Base-by-base conservation (phyloP, 1,140 invertebrate genomes). In the Mesaphorura yosii region DNA sequence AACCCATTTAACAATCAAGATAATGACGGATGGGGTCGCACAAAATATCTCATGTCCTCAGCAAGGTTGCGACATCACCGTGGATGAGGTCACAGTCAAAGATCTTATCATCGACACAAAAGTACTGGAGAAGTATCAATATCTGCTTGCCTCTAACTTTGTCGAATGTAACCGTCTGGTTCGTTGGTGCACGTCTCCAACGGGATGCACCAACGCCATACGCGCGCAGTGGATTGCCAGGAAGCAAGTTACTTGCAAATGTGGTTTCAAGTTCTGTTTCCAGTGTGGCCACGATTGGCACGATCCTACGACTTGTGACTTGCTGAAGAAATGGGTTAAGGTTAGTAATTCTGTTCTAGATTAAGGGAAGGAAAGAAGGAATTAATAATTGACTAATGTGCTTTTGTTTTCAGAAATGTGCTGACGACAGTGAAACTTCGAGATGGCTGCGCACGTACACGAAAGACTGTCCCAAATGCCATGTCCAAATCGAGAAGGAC, bases 151-250 rank as follows among this genome's bases (percentile, higher is more conserved):
- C 4, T 51, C 39, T 42, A 52, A 15, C 19, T 51, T 54, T 53
- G 20, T 60, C n/a, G 64, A 94, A 86, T 96, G 90, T 69, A 98
- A 98, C 74, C 79, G 89, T 59, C 72, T 93, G 63, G 72, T 98
- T 59, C 81, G 90, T 66, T 97, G 93, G 92, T 98, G 95, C 73
- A 92, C 94, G 57, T 90, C 86, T 25, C 86, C 90, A 12, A 90
- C 96, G 72, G 31, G 31, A 34, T 98, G 95, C 73, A 90, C 83
- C 64, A 88, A 91, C 71, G 92, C 86, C 4, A 82, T 97, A 42
- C 93, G 93, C 74, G 92, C 95, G 42, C 80, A 87, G 64, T 85
- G 89, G 67, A 83, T 88, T 45, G 91, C 96, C 68, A 72, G 84
- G 6, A 83, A 86, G 66, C 85, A 86, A 14, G 91, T 98, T 4